Conservation (phyloP, 2,888 invertebrate genomes). For the Crematogaster levior region DNA sequence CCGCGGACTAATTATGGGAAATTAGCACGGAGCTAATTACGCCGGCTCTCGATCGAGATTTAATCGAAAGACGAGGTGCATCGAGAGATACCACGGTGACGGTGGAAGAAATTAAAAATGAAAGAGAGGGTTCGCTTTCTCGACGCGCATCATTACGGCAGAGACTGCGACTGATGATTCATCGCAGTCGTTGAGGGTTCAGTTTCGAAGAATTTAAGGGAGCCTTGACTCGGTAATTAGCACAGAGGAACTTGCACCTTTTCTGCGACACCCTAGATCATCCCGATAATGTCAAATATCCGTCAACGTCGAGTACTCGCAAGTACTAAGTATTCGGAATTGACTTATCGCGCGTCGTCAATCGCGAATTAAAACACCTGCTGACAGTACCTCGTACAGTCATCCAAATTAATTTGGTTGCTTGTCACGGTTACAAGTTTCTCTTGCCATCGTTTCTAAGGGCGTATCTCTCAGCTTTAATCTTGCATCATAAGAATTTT, state of each 20-base stretch:
- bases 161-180: constrained; percentile 5
- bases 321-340: constrained; percentile 11
- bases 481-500: constrained; percentile 3
- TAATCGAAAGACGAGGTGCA: constrained; percentile 71
- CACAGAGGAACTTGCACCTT: constrained; percentile 31
- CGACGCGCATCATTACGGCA: constrained; percentile 14
- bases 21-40: constrained; percentile 80
- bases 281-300: background rate
- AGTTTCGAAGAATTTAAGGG: constrained; percentile 23
- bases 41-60: constrained; percentile 71
- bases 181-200: constrained; percentile 3
- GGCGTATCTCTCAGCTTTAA: constrained; percentile 15
- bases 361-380: constrained; percentile 46
- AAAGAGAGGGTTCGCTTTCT: constrained; percentile 10
- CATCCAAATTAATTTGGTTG: constrained; percentile 45
- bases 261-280: constrained; percentile 18
- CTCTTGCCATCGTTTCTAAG: background rate
- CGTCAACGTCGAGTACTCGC: constrained; percentile 11
- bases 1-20: constrained; percentile 79
- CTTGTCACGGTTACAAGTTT: constrained; percentile 31
- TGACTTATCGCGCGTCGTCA: constrained; percentile 40
- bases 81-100: constrained; percentile 1
- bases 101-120: constrained; percentile 14
- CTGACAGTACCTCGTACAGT: constrained; percentile 35
- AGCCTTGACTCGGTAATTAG: constrained; percentile 25